These are phyloP conservation scores for Perodicticus potto DNA, from an alignment of 2,797 vertebrate species.

Conservation along the genomic window DNA sequence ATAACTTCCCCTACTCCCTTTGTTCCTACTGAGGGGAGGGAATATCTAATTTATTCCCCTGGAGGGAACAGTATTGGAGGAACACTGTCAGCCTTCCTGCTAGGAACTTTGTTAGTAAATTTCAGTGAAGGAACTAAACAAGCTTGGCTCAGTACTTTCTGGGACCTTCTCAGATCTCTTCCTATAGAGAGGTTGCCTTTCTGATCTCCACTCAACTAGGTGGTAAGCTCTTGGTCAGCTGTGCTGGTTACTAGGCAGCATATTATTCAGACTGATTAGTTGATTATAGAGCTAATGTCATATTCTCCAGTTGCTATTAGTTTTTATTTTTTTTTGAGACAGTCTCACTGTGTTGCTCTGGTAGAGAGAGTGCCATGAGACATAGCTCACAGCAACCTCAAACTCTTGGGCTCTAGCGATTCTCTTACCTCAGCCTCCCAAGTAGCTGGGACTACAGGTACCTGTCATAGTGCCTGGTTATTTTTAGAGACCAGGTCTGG, in stretches of 20 bases:
- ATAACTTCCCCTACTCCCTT: neutral
- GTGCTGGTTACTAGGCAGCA: neutral
- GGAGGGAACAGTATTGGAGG: neutral
- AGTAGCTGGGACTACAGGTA: no score
- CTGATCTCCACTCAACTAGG: neutral
- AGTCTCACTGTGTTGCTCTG: no score
- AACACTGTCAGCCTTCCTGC: neutral
- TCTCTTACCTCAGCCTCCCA: no score
- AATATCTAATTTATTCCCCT: slow-evolving; percentile 14
- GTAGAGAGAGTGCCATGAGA: no score
- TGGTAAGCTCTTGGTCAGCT: neutral
- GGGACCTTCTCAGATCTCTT: neutral
- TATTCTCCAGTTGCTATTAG: neutral
- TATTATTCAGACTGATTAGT: neutral
- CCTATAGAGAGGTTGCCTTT: neutral
- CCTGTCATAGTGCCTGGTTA: no score
- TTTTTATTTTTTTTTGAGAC: neutral
- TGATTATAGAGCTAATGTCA: neutral
- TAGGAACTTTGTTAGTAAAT: slow-evolving; percentile 4
- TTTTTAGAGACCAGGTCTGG: no score
- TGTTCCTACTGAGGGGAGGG: neutral
- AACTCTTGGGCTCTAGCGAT: no score
- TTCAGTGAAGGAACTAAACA: slow-evolving; percentile 2
- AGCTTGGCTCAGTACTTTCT: neutral
- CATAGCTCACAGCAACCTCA: no score